phyloP scores from a whole-genome alignment of 2,797 vertebrate genomes.

The Agapornis canus region DNA sequence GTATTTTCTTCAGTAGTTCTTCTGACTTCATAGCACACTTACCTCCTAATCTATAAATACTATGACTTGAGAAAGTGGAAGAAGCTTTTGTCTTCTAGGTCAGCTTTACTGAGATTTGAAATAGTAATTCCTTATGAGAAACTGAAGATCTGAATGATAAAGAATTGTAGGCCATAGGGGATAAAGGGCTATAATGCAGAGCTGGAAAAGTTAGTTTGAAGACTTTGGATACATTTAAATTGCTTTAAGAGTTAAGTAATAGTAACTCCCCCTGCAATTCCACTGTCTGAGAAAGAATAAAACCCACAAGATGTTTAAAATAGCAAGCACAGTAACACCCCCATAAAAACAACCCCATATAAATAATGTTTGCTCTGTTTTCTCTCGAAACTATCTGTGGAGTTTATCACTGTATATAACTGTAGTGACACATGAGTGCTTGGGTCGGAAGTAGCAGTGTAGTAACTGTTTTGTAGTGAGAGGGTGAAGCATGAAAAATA shows the following conservation, averaged over 20 bases:
- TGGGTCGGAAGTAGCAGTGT: not conserved
- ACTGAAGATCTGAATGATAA: not conserved
- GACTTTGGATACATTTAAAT: not conserved
- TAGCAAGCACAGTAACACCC: not conserved
- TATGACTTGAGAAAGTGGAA: not conserved
- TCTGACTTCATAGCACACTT: not conserved
- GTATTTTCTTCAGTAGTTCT: not conserved
- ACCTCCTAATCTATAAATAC: not conserved
- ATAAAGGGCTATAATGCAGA: not conserved
- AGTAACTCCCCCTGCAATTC: not conserved
- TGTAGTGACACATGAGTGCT: not conserved
- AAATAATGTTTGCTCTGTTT: not conserved
- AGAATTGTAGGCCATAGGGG: not conserved
- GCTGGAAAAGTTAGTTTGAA: not conserved
- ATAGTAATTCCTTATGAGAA: not conserved
- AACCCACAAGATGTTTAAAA: not conserved
- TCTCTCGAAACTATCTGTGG: not conserved
- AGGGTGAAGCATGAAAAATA: not conserved
- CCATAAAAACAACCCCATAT: not conserved
- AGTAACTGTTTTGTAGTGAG: not conserved
- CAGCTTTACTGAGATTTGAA: not conserved
- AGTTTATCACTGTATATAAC: rapidly evolving
- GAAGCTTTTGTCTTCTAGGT: not conserved
- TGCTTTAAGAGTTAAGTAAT: not conserved
- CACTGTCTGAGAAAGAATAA: not conserved